A percentile compares a stretch with the other conserved stretches of the same genome.
phyloP scores from a whole-genome alignment of 2,113 vertebrate species.

The Ranitomeya imitator region DNA sequence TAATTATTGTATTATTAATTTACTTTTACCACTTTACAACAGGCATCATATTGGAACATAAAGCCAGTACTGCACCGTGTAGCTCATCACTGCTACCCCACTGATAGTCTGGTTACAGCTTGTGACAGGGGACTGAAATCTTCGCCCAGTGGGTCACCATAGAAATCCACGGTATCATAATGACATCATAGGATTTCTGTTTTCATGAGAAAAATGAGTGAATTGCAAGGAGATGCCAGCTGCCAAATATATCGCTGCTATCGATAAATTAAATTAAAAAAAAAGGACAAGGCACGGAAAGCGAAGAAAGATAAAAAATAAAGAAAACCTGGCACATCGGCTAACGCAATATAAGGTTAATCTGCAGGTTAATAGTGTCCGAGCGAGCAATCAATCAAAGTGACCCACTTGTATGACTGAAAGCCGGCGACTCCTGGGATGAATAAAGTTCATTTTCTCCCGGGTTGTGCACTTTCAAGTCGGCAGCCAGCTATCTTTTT shows the following conservation, averaged over 20 bases:
- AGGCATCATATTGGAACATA: not conserved
- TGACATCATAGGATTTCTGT: slow-evolving; percentile 7
- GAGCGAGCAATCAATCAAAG: too few relatives aligned
- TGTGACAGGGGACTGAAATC: not conserved
- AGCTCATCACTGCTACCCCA: not conserved
- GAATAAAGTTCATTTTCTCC: too few relatives aligned
- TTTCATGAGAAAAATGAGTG: not conserved
- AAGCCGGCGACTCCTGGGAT: too few relatives aligned
- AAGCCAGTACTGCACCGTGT: not conserved
- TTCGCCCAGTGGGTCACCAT: not conserved
- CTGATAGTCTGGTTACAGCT: not conserved
- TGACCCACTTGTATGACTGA: too few relatives aligned
- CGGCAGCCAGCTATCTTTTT: too few relatives aligned
- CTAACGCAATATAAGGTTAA: too few relatives aligned
- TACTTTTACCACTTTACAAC: not conserved
- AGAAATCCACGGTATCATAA: not conserved
- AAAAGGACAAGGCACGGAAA: not conserved
- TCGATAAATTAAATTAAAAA: not conserved
- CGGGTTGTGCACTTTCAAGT: too few relatives aligned
- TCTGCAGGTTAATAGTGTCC: too few relatives aligned
- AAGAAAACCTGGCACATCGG: too few relatives aligned
- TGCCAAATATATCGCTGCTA: not conserved
- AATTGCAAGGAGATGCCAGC: not conserved
- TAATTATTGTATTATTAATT: not conserved
- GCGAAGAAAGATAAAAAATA: too few relatives aligned